Evolutionary conservation across 2,888 invertebrate species (phyloP).

Genomic region (Nephrotoma appendiculata): DNA sequence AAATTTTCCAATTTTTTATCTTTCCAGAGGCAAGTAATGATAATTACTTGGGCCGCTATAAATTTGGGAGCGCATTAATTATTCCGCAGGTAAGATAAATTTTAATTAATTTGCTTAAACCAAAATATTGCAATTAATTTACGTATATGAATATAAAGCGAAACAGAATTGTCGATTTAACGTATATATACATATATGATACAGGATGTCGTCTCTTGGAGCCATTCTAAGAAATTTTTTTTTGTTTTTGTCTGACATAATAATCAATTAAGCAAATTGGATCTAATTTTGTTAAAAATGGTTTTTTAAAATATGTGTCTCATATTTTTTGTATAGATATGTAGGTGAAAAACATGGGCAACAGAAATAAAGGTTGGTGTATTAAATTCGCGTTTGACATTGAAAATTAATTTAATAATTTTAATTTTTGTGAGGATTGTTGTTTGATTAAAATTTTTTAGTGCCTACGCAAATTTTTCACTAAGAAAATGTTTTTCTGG

Average conservation of each 20-base stretch:
- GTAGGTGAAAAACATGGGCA: background rate
- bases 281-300: background rate
- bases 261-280: background rate
- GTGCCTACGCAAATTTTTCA: background rate
- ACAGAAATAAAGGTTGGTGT: background rate
- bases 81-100: slow-evolving; percentile 19
- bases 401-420: background rate
- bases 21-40: slow-evolving; percentile 21
- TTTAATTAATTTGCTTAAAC: background rate
- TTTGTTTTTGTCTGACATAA: background rate
- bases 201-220: background rate
- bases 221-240: background rate
- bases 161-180: background rate
- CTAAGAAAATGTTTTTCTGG: background rate
- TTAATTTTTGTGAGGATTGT: background rate
- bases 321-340: background rate
- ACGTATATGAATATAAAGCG: background rate
- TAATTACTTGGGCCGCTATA: slow-evolving; percentile 20
- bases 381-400: background rate
- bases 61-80: slow-evolving; percentile 20
- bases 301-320: no score
- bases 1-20: slow-evolving; percentile 7
- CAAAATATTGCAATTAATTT: background rate
- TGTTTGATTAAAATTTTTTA: no score
- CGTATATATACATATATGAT: background rate